Evolutionary conservation across 2,888 invertebrate species (phyloP).

Genomic region (Noctua pronuba): DNA sequence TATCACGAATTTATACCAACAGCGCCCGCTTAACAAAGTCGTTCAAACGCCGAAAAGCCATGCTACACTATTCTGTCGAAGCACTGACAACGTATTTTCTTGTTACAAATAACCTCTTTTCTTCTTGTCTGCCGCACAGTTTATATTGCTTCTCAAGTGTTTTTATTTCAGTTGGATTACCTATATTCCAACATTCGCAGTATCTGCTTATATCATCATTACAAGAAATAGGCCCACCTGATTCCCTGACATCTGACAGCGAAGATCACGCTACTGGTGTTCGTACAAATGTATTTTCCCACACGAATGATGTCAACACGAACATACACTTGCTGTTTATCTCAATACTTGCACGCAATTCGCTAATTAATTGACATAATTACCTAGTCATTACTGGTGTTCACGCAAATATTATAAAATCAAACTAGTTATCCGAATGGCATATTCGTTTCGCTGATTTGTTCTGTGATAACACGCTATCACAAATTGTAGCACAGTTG

Average conservation of each 20-base stretch:
- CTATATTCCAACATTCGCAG: slow-evolving; percentile 4
- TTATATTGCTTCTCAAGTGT: slow-evolving; percentile 13
- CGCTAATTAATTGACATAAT: slow-evolving; percentile 42
- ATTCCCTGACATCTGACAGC: slow-evolving; percentile 34
- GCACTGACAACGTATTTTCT: not conserved
- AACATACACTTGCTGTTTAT: slow-evolving; percentile 17
- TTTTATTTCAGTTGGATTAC: slow-evolving; percentile 3
- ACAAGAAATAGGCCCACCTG: slow-evolving; percentile 14
- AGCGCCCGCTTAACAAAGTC: not conserved
- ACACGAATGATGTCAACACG: slow-evolving; percentile 36
- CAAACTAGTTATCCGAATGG: slow-evolving; percentile 20
- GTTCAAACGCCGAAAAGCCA: not conserved
- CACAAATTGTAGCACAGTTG: not conserved
- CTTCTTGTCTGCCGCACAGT: not conserved
- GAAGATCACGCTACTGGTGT: slow-evolving; percentile 15
- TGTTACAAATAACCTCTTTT: not conserved
- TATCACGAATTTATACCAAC: not conserved
- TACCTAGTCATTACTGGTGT: slow-evolving; percentile 32
- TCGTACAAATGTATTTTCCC: slow-evolving; percentile 29
- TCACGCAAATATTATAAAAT: slow-evolving; percentile 35
- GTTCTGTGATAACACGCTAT: slow-evolving; percentile 9
- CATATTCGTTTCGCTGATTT: slow-evolving; percentile 19
- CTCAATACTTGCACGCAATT: slow-evolving; percentile 24
- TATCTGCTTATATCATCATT: slow-evolving; percentile 21
- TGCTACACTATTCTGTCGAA: not conserved